phyloP scores from a whole-genome alignment of 2,797 vertebrate genomes.

The Enteromius radiatus region DNA sequence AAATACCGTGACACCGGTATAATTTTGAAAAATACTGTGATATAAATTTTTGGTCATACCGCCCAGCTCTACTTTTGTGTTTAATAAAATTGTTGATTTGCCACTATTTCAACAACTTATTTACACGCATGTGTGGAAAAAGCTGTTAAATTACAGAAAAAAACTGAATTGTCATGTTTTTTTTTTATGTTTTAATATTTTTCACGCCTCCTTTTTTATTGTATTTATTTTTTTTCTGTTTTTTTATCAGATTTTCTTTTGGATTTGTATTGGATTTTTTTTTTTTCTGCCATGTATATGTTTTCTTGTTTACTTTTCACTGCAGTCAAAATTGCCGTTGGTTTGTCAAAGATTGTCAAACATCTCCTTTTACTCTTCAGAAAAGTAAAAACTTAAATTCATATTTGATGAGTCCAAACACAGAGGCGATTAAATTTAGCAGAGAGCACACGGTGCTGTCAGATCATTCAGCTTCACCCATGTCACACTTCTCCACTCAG shows the following conservation, averaged over 20 bases:
- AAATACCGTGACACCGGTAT: no score
- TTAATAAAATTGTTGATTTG: background rate
- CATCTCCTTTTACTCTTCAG: background rate
- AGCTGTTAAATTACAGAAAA: background rate
- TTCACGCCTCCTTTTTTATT: background rate
- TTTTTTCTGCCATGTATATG: background rate
- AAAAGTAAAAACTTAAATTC: constrained; percentile 48
- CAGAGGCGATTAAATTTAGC: constrained; percentile 36
- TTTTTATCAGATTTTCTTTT: background rate
- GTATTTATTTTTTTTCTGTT: background rate
- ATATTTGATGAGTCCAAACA: constrained; percentile 55
- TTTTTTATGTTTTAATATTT: background rate
- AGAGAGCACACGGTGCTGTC: constrained; percentile 40
- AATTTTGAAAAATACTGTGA: no score
- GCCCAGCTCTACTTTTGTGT: background rate
- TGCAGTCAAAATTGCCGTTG: background rate
- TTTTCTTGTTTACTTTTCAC: background rate
- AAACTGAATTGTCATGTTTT: background rate
- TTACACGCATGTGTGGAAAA: background rate
- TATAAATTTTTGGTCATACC: no score
- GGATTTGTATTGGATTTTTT: no score
- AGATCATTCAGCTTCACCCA: constrained; percentile 55
- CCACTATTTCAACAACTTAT: background rate
- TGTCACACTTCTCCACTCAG: constrained; percentile 35
- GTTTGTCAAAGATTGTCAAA: constrained; percentile 14